Evolutionary conservation across 2,113 vertebrate genomes (phyloP).

Genomic region (Poeciliopsis prolifica): DNA sequence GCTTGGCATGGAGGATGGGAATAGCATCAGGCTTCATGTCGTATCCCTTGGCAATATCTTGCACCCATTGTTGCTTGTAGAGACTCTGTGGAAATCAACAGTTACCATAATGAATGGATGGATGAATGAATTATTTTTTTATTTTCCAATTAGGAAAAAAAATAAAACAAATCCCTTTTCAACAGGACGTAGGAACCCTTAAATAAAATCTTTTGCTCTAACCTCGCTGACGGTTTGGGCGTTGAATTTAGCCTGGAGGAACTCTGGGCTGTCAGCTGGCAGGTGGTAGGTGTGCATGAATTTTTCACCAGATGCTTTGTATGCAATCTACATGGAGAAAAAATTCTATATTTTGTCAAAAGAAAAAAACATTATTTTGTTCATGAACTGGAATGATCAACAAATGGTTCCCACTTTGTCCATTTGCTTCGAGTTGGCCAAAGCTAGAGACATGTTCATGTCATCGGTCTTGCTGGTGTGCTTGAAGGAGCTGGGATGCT

Average conservation of each 20-base stretch:
- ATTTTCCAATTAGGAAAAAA: too few relatives aligned
- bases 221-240: conserved; percentile 91
- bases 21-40: conserved; percentile 89
- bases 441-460: conserved; percentile 88
- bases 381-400: not conserved
- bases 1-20: conserved; percentile 88
- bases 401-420: conserved; percentile 73
- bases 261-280: conserved; percentile 86
- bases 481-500: conserved; percentile 84
- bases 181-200: too few relatives aligned
- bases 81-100: conserved; percentile 78
- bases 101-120: conserved; percentile 5
- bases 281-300: conserved; percentile 88
- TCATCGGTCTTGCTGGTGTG: conserved; percentile 90
- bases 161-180: too few relatives aligned
- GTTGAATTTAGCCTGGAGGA: conserved; percentile 92
- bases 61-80: conserved; percentile 87
- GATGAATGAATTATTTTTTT: too few relatives aligned
- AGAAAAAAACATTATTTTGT: not conserved
- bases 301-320: conserved; percentile 91
- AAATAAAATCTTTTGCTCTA: conserved; percentile 48
- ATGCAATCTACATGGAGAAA: conserved; percentile 80
- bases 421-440: conserved; percentile 86
- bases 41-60: conserved; percentile 88
- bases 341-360: not conserved